Base-by-base conservation (phyloP, 2,888 invertebrate species). In the Eudiplozoon nipponicum region DNA sequence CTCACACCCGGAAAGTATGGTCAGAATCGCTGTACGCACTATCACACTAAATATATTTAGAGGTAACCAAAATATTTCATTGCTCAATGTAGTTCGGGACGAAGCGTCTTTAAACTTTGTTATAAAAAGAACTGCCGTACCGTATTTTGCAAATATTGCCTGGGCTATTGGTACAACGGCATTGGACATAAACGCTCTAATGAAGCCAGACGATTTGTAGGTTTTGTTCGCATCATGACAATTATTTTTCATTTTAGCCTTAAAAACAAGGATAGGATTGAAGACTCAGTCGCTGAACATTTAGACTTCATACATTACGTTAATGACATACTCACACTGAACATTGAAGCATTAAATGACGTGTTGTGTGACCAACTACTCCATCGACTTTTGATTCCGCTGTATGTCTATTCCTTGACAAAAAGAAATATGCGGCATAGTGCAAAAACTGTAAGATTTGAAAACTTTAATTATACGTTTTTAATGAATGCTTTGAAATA, bases 111-210 rank as follows among this genome's bases (percentile, higher is more conserved):
- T 86, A 47, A 68, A 73, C 47, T 90, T 86, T 57, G 86, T 90
- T 48, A 65, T 80, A 52, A 80, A 86, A 60, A 71, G 75, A 60
- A 86, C 90, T 26, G 86, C 86, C 7, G 84, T 81, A 21, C 84
- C 86, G 1, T 94, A 90, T 62, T 86, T 94, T 58, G 81, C 81
- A 48, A 90, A 94, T 61, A 67, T 98, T 41, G 86, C 90, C 31
- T 90, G 86, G 81, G 84, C 84, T 54, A 84, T 98, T 52, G 86
- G 86, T 39, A 84, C 78, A n/a, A n/a, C n/a, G n/a, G n/a, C n/a
- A n/a, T n/a, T n/a, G n/a, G n/a, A n/a, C n/a, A n/a, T n/a, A n/a
- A n/a, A n/a, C n/a, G n/a, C n/a, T n/a, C n/a, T n/a, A n/a, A n/a
- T n/a, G n/a, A n/a, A n/a, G n/a, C n/a, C n/a, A n/a, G n/a, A n/a